Conservation (phyloP, 1,140 invertebrate genomes). For the Diabrotica virgifera region DNA sequence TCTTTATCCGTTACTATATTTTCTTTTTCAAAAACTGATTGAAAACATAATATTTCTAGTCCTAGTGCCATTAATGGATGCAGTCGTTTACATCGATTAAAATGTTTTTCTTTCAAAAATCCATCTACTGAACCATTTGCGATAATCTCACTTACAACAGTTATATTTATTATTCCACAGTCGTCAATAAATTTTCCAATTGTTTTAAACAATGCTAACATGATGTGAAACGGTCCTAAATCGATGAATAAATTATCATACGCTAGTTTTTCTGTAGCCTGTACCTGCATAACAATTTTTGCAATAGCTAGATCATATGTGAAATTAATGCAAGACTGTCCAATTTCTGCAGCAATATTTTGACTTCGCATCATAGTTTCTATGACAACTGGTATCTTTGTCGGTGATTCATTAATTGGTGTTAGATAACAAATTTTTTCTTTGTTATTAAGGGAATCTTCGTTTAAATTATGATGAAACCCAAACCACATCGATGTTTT, state of each 20-base stretch:
- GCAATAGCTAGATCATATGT: conserved; percentile 48
- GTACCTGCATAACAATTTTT: conserved; percentile 45
- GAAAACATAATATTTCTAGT: conserved; percentile 36
- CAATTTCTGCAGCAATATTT: conserved; percentile 22
- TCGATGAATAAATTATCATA: conserved; percentile 46
- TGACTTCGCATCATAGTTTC: conserved; percentile 27
- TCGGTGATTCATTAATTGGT: conserved; percentile 33
- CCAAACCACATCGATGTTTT: conserved; percentile 27
- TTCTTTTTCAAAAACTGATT: conserved; percentile 14
- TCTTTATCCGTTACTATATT: conserved; percentile 11
- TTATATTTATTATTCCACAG: conserved; percentile 41
- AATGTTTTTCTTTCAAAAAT: conserved; percentile 29
- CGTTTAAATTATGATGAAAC: conserved; percentile 14
- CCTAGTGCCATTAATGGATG: conserved; percentile 39
- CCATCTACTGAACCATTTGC: conserved; percentile 43
- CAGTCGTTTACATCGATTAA: conserved; percentile 45
- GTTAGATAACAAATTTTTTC: conserved; percentile 25
- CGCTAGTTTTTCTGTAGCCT: conserved; percentile 37
- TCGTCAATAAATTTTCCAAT: conserved; percentile 43
- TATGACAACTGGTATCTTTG: conserved; percentile 20
- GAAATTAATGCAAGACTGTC: conserved; percentile 23
- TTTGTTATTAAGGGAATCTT: conserved; percentile 23
- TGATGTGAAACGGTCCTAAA: conserved; percentile 45
- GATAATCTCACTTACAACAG: conserved; percentile 40
- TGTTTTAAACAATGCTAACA: conserved; percentile 46